Percentiles rank a stretch among this genome's conserved stretches.
Evolutionary conservation across 2,888 invertebrate species (phyloP).

Genomic region (Ectemnius cavifrons): DNA sequence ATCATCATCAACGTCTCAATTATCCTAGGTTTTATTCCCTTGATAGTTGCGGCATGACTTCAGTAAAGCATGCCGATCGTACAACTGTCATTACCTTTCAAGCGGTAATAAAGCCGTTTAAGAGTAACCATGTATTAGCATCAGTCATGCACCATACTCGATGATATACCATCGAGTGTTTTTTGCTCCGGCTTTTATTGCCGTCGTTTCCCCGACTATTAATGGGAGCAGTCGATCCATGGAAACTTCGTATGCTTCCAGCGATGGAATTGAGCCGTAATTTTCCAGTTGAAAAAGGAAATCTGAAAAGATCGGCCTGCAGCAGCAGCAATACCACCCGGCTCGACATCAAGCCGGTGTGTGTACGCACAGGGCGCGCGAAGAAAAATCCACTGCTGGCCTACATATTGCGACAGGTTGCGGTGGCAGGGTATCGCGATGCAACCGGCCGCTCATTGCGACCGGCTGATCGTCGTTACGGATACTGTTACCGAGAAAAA

Average conservation of each 20-base stretch:
- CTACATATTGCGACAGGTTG: slow-evolving; percentile 32
- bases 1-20: too few species aligned
- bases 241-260: not conserved
- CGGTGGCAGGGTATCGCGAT: slow-evolving; percentile 1
- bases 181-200: not conserved
- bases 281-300: slow-evolving; percentile 27
- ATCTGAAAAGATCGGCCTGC: slow-evolving; percentile 3
- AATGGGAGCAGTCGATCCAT: not conserved
- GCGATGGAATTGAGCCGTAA: slow-evolving; percentile 11
- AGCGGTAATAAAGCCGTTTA: not conserved
- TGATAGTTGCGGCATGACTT: too few species aligned
- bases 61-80: too few species aligned
- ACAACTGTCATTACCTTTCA: too few species aligned
- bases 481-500: slow-evolving; percentile 15
- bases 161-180: not conserved
- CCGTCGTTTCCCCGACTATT: not conserved
- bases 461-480: slow-evolving; percentile 13
- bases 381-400: slow-evolving; percentile 32
- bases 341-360: not conserved
- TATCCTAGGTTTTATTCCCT: too few species aligned
- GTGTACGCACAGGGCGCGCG: not conserved
- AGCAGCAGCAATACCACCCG: too few species aligned
- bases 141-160: slow-evolving; percentile 4
- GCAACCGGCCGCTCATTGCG: slow-evolving; percentile 11
- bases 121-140: not conserved